Conservation (phyloP, 2,797 vertebrate genomes). For the Ataeniobius toweri region DNA sequence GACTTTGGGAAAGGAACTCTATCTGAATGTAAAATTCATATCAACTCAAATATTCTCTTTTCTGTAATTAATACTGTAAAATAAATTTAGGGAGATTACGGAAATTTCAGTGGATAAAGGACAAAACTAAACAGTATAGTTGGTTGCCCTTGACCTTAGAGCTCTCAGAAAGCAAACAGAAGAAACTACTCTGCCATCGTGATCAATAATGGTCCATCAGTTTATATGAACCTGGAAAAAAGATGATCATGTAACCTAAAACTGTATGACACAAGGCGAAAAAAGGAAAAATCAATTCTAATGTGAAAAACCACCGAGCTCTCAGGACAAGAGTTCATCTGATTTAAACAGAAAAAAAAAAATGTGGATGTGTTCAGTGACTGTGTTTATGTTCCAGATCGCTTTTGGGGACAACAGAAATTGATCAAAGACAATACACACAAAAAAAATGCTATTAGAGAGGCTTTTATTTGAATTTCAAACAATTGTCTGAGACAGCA, state of each 20-base stretch:
- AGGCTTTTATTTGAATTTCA: background rate
- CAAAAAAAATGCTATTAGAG: background rate
- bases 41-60: no score
- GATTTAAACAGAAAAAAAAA: background rate
- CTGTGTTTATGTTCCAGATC: background rate
- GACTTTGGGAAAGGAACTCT: no score
- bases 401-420: background rate
- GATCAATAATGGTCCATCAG: background rate
- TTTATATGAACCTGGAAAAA: background rate
- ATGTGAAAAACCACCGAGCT: background rate
- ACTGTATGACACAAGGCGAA: background rate
- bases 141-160: background rate
- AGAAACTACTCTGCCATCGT: background rate
- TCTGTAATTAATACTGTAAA: no score
- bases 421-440: background rate
- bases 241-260: background rate
- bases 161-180: background rate
- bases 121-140: background rate
- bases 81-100: background rate
- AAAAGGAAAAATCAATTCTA: background rate
- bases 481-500: background rate
- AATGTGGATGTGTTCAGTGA: background rate
- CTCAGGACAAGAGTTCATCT: background rate
- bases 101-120: background rate
- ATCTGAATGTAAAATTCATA: no score